phyloP scores from a whole-genome alignment of 2,888 invertebrate species.

The Xanthia togata region DNA sequence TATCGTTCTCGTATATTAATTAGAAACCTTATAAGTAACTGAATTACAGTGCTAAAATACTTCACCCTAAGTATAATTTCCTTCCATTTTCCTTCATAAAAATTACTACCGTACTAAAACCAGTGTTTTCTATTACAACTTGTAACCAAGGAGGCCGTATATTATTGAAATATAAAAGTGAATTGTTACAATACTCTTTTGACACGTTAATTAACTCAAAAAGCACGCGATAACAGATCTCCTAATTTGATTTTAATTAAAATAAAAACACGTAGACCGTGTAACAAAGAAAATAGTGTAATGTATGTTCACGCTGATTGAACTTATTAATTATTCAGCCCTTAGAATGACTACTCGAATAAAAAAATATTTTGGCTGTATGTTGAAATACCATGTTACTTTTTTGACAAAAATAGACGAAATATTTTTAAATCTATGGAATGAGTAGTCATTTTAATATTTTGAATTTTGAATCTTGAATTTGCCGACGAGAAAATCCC shows the following conservation, averaged over 20 bases:
- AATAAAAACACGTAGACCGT: constrained; percentile 41
- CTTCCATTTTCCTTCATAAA: constrained; percentile 3
- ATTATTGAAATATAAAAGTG: constrained; percentile 22
- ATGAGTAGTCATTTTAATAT: neutral
- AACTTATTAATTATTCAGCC: constrained; percentile 39
- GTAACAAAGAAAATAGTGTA: constrained; percentile 58
- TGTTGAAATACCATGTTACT: constrained; percentile 22
- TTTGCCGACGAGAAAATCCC: constrained; percentile 1
- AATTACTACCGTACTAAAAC: constrained; percentile 24
- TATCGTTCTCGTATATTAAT: neutral
- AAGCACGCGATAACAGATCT: constrained; percentile 52
- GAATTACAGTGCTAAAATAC: constrained; percentile 10
- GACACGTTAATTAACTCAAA: constrained; percentile 50
- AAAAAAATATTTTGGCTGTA: constrained; percentile 7
- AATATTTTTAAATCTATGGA: neutral
- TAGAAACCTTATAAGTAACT: neutral
- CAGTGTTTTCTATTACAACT: constrained; percentile 21
- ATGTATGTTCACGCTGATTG: constrained; percentile 45
- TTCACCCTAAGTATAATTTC: constrained; percentile 12
- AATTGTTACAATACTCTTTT: constrained; percentile 40
- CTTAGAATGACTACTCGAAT: constrained; percentile 24
- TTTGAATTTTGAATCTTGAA: constrained; percentile 25
- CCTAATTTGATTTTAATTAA: constrained; percentile 58
- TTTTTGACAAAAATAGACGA: neutral
- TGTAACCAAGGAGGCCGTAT: constrained; percentile 28